Conservation (phyloP, 2,888 invertebrate genomes). For the Unio delphinus region DNA sequence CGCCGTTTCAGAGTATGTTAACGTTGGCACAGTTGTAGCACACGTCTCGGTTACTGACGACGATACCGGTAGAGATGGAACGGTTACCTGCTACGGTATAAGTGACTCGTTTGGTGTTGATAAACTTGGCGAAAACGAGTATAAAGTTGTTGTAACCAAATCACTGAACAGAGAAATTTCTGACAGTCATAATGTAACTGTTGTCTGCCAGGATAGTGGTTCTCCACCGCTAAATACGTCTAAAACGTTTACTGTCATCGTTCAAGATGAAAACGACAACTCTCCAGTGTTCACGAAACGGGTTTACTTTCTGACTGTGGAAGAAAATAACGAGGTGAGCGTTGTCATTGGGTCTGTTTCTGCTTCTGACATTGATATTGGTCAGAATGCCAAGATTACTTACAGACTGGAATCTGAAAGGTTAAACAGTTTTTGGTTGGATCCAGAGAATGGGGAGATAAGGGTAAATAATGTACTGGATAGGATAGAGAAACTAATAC, state of each 20-base stretch:
- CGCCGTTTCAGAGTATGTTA: constrained; percentile 52
- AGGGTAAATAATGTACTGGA: constrained; percentile 48
- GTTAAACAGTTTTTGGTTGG: constrained; percentile 42
- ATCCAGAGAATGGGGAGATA: constrained; percentile 46
- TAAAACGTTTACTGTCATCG: constrained; percentile 63
- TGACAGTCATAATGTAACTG: constrained; percentile 31
- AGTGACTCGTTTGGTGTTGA: constrained; percentile 53
- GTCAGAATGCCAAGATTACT: constrained; percentile 45
- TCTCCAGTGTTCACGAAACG: constrained; percentile 83
- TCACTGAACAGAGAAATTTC: constrained; percentile 36
- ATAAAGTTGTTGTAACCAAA: constrained; percentile 46
- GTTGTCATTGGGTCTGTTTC: constrained; percentile 40
- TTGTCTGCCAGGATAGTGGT: constrained; percentile 45
- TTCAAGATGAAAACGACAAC: constrained; percentile 92
- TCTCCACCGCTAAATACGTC: constrained; percentile 38
- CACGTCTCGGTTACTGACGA: constrained; percentile 53
- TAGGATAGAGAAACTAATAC: constrained; percentile 49
- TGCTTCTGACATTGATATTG: constrained; percentile 47
- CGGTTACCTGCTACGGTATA: constrained; percentile 48
- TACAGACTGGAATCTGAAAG: constrained; percentile 33
- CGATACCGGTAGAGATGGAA: constrained; percentile 57
- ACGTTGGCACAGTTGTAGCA: constrained; percentile 56
- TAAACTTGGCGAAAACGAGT: constrained; percentile 49
- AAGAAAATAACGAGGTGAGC: constrained; percentile 52
- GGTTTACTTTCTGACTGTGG: constrained; percentile 41